A percentile compares a stretch with the other conserved stretches of the same genome.
These are phyloP conservation scores for Pelobates fuscus DNA, from an alignment of 2,113 vertebrate genomes.

Conservation along the genomic window DNA sequence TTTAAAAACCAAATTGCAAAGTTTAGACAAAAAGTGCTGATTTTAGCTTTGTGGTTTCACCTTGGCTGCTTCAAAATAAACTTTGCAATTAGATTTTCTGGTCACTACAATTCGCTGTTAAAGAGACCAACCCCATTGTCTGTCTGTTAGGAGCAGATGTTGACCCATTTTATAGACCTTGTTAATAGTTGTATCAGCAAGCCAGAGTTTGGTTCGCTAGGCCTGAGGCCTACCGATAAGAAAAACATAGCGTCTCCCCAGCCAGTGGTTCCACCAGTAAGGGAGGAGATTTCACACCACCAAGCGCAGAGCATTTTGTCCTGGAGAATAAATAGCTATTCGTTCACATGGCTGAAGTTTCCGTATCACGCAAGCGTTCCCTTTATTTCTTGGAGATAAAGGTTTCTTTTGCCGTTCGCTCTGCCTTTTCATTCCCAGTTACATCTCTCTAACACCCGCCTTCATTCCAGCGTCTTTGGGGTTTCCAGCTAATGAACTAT, in stretches of 20 bases:
- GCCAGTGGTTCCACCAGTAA: neutral
- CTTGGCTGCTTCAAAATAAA: too few relatives aligned
- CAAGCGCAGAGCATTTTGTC: neutral
- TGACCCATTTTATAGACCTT: slow-evolving; percentile 8
- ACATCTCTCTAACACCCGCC: neutral
- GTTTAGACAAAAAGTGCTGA: too few relatives aligned
- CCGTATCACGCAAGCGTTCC: slow-evolving; percentile 13
- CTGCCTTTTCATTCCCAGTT: neutral
- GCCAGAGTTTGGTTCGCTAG: neutral
- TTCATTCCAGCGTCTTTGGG: slow-evolving; percentile 9
- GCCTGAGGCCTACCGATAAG: slow-evolving; percentile 31
- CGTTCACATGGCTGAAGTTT: neutral
- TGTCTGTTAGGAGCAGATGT: slow-evolving; percentile 19
- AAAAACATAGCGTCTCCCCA: neutral
- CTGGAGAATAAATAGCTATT: neutral
- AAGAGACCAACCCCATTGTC: too few relatives aligned
- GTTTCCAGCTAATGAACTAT: neutral
- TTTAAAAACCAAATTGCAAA: too few relatives aligned
- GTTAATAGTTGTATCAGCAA: slow-evolving; percentile 16
- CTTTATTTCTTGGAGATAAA: slow-evolving; percentile 16
- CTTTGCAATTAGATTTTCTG: too few relatives aligned
- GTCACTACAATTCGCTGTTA: too few relatives aligned
- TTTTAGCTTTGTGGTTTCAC: too few relatives aligned
- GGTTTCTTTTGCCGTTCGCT: slow-evolving; percentile 13
- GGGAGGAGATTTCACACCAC: neutral